These are phyloP conservation scores for Gorsachius magnificus DNA, from an alignment of 2,797 vertebrate genomes.

Conservation along the genomic window DNA sequence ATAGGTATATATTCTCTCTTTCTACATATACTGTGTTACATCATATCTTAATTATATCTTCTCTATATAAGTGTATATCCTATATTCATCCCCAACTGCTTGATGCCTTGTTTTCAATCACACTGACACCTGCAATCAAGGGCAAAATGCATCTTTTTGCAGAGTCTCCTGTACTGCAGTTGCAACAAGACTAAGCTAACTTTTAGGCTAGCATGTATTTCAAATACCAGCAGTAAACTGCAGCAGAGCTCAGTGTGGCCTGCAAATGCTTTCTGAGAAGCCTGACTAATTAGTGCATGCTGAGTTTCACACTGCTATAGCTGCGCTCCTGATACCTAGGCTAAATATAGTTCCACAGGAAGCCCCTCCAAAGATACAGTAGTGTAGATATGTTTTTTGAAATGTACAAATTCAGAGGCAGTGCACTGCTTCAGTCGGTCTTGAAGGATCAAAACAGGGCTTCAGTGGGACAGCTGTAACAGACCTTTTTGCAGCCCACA, in stretches of 20 bases:
- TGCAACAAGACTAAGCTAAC: not conserved
- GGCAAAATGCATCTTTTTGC: not conserved
- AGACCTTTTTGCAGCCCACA: not conserved
- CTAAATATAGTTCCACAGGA: slow-evolving; percentile 22
- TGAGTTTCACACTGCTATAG: slow-evolving; percentile 3
- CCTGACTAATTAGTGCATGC: not conserved
- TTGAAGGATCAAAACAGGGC: not conserved
- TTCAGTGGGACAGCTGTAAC: not conserved
- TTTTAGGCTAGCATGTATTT: not conserved
- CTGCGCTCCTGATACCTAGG: not conserved
- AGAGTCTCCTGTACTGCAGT: not conserved
- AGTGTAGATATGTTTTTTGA: not conserved
- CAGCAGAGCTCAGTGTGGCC: not conserved
- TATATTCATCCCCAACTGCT: not conserved
- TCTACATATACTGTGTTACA: too few species aligned
- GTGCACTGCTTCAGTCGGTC: not conserved
- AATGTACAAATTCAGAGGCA: not conserved
- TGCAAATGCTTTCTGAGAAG: not conserved
- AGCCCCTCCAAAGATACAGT: not conserved
- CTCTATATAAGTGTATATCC: not conserved
- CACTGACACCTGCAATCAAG: not conserved
- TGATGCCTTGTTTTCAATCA: not conserved
- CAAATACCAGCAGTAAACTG: not conserved
- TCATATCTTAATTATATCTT: too few species aligned
- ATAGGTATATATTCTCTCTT: not conserved